A percentile compares a stretch with the other conserved stretches of the same genome.
Conservation (phyloP, 2,797 vertebrate species). For the Gymnoscopelus microlampas region DNA sequence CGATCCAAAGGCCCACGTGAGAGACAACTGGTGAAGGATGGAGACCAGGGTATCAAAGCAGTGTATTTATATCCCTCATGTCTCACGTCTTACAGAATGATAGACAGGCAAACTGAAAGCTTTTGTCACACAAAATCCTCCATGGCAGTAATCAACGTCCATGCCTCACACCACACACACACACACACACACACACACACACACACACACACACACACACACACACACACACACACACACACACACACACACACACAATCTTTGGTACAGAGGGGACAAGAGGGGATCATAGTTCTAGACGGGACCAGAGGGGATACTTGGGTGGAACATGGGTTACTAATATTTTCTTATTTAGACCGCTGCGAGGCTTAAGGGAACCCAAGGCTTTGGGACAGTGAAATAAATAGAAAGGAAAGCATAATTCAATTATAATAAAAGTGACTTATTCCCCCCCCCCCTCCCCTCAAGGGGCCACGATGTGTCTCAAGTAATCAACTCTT, state of each 20-base stretch:
- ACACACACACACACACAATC: no score
- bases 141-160: constrained; percentile 49
- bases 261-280: no score
- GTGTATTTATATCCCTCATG: constrained; percentile 80
- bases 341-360: constrained; percentile 30
- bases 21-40: constrained; percentile 64
- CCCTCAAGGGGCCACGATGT: constrained; percentile 45
- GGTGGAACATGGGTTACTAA: constrained; percentile 56
- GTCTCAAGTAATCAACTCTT: constrained; percentile 52
- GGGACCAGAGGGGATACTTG: constrained; percentile 15
- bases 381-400: constrained; percentile 30
- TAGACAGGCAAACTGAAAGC: constrained; percentile 74
- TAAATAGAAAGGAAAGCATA: constrained; percentile 61
- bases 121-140: constrained; percentile 73
- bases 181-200: constrained; percentile 29
- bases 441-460: constrained; percentile 7
- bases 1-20: constrained; percentile 54
- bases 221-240: no score
- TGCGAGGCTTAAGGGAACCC: constrained; percentile 43
- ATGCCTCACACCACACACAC: constrained; percentile 24
- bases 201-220: constrained; percentile 36
- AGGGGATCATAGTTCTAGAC: no score
- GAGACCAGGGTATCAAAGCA: constrained; percentile 71
- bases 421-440: constrained; percentile 61
- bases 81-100: constrained; percentile 77